phyloP scores from a whole-genome alignment of 1,140 invertebrate genomes.

The Lysiphlebus fabarum region DNA sequence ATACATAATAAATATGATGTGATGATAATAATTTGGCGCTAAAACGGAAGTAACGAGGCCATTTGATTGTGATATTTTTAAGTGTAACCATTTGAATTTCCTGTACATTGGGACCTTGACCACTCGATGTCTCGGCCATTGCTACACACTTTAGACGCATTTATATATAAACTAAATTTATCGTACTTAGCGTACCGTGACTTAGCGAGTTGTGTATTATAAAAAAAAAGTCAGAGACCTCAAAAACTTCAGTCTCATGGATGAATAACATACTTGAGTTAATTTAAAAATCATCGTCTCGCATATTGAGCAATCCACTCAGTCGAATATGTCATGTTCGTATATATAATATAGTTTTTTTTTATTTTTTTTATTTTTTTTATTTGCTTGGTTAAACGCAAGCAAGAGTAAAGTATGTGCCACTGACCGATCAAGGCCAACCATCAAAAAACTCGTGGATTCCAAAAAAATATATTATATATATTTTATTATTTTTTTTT shows the following conservation, averaged over 20 bases:
- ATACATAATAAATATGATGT: too few species aligned
- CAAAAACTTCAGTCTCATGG: neutral
- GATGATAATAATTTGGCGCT: neutral
- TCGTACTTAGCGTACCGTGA: conserved; percentile 7
- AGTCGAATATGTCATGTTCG: neutral
- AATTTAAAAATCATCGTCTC: neutral
- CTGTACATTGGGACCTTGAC: too few species aligned
- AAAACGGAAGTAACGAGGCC: neutral
- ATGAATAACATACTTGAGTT: neutral
- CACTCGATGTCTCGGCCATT: neutral
- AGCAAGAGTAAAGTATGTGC: conserved; percentile 20
- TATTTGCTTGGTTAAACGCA: too few species aligned
- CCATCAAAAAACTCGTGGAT: neutral
- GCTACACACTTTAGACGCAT: too few species aligned
- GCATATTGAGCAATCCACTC: conserved; percentile 17
- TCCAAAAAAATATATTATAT: too few species aligned
- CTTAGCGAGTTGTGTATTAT: conserved; percentile 2
- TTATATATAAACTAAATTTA: neutral
- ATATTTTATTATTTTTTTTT: too few species aligned
- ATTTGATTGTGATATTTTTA: neutral
- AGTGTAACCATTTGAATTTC: too few species aligned
- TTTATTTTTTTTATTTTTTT: too few species aligned
- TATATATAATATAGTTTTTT: neutral
- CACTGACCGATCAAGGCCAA: conserved; percentile 44
- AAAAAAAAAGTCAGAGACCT: conserved; percentile 9